Evolutionary conservation across 2,888 invertebrate species (phyloP).

Genomic region (Patella pellucida): DNA sequence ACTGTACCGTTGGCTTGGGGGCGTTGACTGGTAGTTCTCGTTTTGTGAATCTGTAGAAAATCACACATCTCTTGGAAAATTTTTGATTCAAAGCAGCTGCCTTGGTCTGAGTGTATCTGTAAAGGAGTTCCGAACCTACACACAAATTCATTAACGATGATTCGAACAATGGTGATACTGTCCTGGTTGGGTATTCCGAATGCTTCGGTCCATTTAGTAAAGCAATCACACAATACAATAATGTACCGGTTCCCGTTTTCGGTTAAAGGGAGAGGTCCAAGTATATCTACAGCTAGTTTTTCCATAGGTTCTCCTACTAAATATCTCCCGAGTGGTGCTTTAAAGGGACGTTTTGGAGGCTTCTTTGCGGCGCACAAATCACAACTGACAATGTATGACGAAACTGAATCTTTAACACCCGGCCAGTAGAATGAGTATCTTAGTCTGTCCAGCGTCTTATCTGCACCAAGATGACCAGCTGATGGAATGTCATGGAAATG

Average conservation of each 20-base stretch:
- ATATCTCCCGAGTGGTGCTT: slow-evolving; percentile 4
- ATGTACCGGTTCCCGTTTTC: slow-evolving; percentile 19
- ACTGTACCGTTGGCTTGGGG: slow-evolving; percentile 33
- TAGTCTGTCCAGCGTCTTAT: slow-evolving; percentile 17
- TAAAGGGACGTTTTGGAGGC: neutral
- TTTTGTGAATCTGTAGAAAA: slow-evolving; percentile 31
- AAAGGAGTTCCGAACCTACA: slow-evolving; percentile 26
- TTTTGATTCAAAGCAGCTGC: slow-evolving; percentile 22
- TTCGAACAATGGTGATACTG: slow-evolving; percentile 13
- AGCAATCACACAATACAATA: slow-evolving; percentile 19
- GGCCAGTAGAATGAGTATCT: slow-evolving; percentile 20
- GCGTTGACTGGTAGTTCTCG: slow-evolving; percentile 23
- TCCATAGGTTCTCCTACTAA: slow-evolving; percentile 18
- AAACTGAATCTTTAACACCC: neutral
- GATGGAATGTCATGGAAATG: slow-evolving; percentile 19
- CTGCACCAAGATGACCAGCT: slow-evolving; percentile 19
- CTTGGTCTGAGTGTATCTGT: slow-evolving; percentile 26
- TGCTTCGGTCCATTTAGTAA: slow-evolving; percentile 29
- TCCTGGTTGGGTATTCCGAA: slow-evolving; percentile 25
- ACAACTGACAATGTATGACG: neutral
- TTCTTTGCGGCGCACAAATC: neutral
- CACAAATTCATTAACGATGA: slow-evolving; percentile 20
- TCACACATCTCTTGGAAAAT: slow-evolving; percentile 31
- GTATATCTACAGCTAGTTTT: slow-evolving; percentile 17
- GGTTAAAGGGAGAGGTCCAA: slow-evolving; percentile 17